Evolutionary conservation across 92 coral and sea anemone genomes (phyloP), one percentile per base, ranked within the genome.

Genomic region (Heliopora coerulea): DNA sequence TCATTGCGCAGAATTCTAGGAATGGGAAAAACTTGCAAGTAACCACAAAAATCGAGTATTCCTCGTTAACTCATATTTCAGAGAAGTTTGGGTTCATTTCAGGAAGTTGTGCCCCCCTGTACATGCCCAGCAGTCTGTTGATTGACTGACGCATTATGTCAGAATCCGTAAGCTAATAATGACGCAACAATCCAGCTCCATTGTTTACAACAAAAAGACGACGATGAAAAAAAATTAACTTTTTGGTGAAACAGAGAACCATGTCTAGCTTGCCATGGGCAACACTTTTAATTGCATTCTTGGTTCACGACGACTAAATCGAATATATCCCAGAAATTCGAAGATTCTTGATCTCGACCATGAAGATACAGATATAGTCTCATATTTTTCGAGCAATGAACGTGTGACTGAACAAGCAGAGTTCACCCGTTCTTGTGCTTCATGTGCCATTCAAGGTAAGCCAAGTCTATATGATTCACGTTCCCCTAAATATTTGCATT

Each of bases 311-410:
- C 56, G 23, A 30, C 14, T 34, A 8, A 66, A 66, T 27, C 73
- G 57, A 9, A n/a, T 66, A 2, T 57, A 41, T 50, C 73, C 73
- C 3, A 44, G 34, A 12, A 66, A 41, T 39, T 66, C 73, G 56
- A 44, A 34, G 18, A 28, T 41, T n/a, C 31, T 66, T 41, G 73
- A 30, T 23, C 50, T 66, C 17, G 73, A 54, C 11, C n/a, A 19
- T 13, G 73, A 19, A 0, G 50, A 66, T 66, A 44, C 14, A 24
- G 73, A 41, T 66, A 17, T 31, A 25, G 34, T 20, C 2, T 41
- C 24, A 8, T 66, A 19, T 24, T 42, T 30, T 4, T 8, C 35
- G 26, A 32, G 23, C 50, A 44, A 21, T 2, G 44, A 66, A 33
- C 27, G 39, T 46, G 2, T n/a, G n/a, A n/a, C n/a, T n/a, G n/a